phyloP scores from a whole-genome alignment of 2,797 vertebrate genomes.

The Onychomys torridus region DNA sequence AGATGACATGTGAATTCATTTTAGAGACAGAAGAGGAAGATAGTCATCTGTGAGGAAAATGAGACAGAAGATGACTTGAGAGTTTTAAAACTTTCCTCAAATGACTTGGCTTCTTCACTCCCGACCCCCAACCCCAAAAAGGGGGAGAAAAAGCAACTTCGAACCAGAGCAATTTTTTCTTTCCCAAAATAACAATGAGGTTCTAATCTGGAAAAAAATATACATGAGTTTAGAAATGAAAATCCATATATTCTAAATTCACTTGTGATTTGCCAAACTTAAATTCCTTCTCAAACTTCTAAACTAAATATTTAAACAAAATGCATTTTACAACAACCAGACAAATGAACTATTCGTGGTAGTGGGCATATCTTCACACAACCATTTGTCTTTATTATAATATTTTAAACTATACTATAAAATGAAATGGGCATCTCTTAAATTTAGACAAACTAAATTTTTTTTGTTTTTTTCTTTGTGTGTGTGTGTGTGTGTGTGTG shows the following conservation, averaged over 20 bases:
- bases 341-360: background rate
- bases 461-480: no score
- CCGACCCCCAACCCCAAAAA: no score
- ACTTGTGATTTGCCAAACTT: conserved; percentile 32
- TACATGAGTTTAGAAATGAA: conserved; percentile 58
- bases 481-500: no score
- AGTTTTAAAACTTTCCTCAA: conserved; percentile 51
- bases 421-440: conserved; percentile 32
- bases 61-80: conserved; percentile 44
- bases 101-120: background rate
- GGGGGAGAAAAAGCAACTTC: background rate
- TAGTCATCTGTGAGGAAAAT: conserved; percentile 73
- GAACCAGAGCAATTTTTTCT: conserved; percentile 54
- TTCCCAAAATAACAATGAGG: conserved; percentile 53
- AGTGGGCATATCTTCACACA: conserved; percentile 38
- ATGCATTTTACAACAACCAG: conserved; percentile 39
- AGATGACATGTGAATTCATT: conserved; percentile 78
- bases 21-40: conserved; percentile 74
- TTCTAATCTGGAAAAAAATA: conserved; percentile 65
- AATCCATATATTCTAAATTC: conserved; percentile 53
- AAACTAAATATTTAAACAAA: conserved; percentile 55
- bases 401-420: conserved; percentile 35
- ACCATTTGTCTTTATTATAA: conserved; percentile 16
- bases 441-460: conserved; percentile 11
- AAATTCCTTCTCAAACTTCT: conserved; percentile 46